These are phyloP conservation scores for Labroides dimidiatus DNA, from an alignment of 2,797 vertebrate genomes.

Conservation along the genomic window DNA sequence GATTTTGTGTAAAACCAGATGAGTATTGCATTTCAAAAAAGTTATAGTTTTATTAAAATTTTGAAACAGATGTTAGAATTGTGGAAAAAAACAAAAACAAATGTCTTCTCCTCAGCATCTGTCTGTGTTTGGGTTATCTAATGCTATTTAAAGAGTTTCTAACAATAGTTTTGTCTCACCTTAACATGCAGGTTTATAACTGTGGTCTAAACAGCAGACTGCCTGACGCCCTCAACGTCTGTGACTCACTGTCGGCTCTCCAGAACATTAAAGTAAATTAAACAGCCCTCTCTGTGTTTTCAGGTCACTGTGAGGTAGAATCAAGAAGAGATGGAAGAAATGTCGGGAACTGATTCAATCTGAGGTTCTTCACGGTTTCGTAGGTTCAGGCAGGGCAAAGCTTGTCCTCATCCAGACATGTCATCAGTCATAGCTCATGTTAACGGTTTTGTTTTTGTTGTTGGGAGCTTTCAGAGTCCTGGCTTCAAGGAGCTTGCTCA, in stretches of 20 bases:
- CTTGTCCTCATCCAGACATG: slow-evolving; percentile 14
- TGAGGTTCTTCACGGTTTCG: neutral
- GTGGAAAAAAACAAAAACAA: neutral
- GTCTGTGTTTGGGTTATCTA: slow-evolving; percentile 40
- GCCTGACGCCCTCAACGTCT: slow-evolving; percentile 37
- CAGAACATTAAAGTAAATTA: slow-evolving; percentile 56
- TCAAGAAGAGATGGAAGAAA: neutral
- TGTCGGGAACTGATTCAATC: slow-evolving; percentile 22
- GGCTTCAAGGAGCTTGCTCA: neutral
- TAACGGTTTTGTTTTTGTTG: slow-evolving; percentile 15
- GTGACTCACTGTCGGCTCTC: slow-evolving; percentile 46
- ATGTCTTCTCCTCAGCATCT: slow-evolving; percentile 19
- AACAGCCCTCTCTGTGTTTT: slow-evolving; percentile 30
- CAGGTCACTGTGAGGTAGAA: slow-evolving; percentile 18
- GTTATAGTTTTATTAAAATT: neutral
- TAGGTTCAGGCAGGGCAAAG: neutral
- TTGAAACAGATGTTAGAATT: neutral
- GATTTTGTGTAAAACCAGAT: neutral
- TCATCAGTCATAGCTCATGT: neutral
- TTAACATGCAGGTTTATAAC: slow-evolving; percentile 37
- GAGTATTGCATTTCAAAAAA: neutral
- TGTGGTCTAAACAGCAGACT: slow-evolving; percentile 52
- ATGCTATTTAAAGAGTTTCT: slow-evolving; percentile 11
- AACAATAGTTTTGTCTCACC: slow-evolving; percentile 37
- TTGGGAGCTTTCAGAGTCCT: neutral